Percentiles rank a stretch among this genome's conserved stretches.
Conservation (phyloP, 2,113 vertebrate genomes). For the Fulmarus glacialis region DNA sequence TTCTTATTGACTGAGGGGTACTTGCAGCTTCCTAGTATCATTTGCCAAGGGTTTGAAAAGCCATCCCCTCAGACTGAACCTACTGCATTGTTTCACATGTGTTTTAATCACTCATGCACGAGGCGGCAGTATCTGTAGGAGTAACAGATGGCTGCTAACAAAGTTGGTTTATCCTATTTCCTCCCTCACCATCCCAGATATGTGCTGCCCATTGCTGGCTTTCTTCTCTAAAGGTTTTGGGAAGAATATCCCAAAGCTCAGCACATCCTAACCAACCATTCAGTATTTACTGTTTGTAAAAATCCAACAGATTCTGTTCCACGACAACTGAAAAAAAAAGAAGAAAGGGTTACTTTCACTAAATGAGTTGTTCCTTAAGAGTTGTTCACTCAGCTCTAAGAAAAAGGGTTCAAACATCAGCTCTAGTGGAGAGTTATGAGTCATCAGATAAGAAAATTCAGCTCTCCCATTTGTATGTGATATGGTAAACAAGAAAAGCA, state of each 20-base stretch:
- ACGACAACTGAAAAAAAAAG: background rate
- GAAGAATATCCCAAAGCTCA: background rate
- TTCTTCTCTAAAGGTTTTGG: background rate
- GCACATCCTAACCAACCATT: background rate
- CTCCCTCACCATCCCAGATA: background rate
- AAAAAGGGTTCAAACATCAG: background rate
- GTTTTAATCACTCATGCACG: background rate
- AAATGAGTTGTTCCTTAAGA: background rate
- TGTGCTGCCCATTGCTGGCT: background rate
- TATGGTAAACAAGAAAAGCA: conserved; percentile 47
- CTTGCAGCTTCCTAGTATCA: background rate
- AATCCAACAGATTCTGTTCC: background rate
- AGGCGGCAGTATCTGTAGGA: background rate
- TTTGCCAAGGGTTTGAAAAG: background rate
- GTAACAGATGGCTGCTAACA: conserved; percentile 27
- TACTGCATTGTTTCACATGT: background rate
- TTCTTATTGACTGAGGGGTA: background rate
- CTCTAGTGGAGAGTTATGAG: background rate
- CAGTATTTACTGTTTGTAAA: background rate
- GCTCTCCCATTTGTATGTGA: background rate
- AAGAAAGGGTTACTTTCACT: background rate
- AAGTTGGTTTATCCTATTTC: background rate
- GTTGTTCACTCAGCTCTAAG: background rate
- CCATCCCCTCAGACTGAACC: background rate
- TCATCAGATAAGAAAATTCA: conserved; percentile 42